Percentiles rank a stretch among this genome's conserved stretches.
Conservation (phyloP, 2,797 vertebrate species). For the Cheirogaleus major region DNA sequence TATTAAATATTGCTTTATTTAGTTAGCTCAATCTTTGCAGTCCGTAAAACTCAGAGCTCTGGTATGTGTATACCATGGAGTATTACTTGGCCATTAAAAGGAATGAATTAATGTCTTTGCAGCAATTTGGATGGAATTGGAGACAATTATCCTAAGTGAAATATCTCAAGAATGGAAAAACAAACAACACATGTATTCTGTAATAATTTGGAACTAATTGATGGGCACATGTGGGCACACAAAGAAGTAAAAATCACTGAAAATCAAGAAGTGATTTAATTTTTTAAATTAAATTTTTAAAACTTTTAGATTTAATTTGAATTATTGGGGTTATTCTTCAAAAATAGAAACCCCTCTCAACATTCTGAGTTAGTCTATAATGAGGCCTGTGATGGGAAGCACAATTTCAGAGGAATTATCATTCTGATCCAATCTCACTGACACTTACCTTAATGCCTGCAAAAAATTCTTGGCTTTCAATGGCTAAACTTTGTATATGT, state of each 20-base stretch:
- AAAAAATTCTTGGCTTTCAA: conserved; percentile 93
- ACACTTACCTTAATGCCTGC: conserved; percentile 91
- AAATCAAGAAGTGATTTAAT: neutral
- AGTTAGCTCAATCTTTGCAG: neutral
- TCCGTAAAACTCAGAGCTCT: neutral
- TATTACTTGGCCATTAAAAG: neutral
- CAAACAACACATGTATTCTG: neutral
- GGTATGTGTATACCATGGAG: neutral
- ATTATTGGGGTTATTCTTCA: neutral
- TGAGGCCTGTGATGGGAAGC: neutral
- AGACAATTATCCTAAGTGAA: neutral
- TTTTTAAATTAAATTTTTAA: no score
- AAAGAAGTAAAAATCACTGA: neutral
- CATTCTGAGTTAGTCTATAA: neutral
- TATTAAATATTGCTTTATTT: neutral
- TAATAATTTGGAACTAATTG: neutral
- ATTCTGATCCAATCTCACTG: neutral
- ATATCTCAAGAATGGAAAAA: neutral
- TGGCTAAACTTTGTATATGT: conserved; percentile 82
- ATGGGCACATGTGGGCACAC: neutral
- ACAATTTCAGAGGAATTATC: neutral
- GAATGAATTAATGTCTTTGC: neutral
- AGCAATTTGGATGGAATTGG: neutral
- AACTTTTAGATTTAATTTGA: neutral
- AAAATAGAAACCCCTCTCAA: neutral